Evolutionary conservation across 2,888 invertebrate genomes (phyloP).

Genomic region (Xanthostigma xanthostigma): DNA sequence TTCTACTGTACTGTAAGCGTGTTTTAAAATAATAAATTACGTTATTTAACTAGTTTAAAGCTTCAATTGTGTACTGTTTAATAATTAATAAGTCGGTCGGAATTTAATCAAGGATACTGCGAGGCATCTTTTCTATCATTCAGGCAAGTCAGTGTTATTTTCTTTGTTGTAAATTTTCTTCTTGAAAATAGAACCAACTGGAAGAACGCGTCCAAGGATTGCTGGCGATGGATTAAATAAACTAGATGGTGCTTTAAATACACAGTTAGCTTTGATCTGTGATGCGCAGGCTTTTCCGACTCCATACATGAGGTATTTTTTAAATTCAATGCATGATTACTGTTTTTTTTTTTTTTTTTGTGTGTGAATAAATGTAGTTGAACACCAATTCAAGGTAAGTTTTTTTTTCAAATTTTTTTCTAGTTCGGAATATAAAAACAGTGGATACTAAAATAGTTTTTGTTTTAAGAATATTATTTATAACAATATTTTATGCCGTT

Average conservation of each 20-base stretch:
- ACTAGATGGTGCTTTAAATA: conserved; percentile 18
- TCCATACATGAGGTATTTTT: conserved; percentile 35
- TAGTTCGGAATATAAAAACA: conserved; percentile 1
- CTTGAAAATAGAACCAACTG: conserved; percentile 32
- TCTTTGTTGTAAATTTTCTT: conserved; percentile 1
- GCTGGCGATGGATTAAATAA: conserved; percentile 41
- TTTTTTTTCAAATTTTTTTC: conserved; percentile 6
- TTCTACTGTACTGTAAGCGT: too few relatives aligned
- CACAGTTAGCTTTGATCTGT: conserved; percentile 30
- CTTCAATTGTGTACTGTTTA: too few relatives aligned
- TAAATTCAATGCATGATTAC: background rate
- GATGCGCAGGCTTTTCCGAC: conserved; percentile 40
- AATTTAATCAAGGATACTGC: too few relatives aligned
- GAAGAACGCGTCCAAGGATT: conserved; percentile 33
- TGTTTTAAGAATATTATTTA: background rate
- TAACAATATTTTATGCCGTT: too few relatives aligned
- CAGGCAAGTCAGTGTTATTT: background rate
- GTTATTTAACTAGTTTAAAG: too few relatives aligned
- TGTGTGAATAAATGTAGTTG: too few relatives aligned
- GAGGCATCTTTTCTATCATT: background rate
- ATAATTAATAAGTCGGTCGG: too few relatives aligned
- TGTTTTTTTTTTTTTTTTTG: too few relatives aligned
- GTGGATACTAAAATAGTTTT: background rate
- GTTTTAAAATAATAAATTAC: too few relatives aligned
- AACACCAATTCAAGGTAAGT: background rate